A percentile compares a stretch with the other conserved stretches of the same genome.
phyloP scores from a whole-genome alignment of 92 coral and sea anemone species.

The Epizoanthus stellaris region DNA sequence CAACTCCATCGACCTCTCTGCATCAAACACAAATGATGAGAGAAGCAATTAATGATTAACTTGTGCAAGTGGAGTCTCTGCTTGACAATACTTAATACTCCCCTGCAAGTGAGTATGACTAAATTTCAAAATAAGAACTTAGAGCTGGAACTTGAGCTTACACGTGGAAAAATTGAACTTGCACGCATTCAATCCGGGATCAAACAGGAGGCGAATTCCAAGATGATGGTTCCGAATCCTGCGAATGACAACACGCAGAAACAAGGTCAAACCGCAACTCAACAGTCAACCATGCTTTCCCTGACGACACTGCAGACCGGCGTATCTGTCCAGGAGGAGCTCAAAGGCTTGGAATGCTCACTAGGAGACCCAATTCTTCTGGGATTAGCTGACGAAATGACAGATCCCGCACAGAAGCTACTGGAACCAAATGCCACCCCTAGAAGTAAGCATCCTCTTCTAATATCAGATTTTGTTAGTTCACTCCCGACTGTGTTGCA shows the following conservation, averaged over 20 bases:
- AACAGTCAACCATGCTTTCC: background rate
- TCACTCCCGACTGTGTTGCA: too few relatives aligned
- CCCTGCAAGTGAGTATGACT: background rate
- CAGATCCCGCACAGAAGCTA: conserved; percentile 35
- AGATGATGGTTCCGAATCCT: conserved; percentile 1
- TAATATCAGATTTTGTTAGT: conserved; percentile 32
- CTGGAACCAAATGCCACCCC: conserved; percentile 25
- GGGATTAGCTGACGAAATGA: conserved; percentile 41
- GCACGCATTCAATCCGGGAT: conserved; percentile 20
- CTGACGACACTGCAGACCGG: too few relatives aligned
- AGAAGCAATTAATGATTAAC: too few relatives aligned
- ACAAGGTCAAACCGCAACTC: background rate
- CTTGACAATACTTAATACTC: too few relatives aligned
- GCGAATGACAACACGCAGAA: conserved; percentile 35
- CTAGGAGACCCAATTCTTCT: conserved; percentile 42
- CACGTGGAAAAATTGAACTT: conserved; percentile 41
- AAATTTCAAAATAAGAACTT: conserved; percentile 29
- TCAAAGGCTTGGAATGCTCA: conserved; percentile 48
- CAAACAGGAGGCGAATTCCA: conserved; percentile 3
- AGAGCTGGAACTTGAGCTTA: conserved; percentile 39
- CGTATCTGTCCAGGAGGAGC: conserved; percentile 46
- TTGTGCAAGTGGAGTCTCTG: too few relatives aligned
- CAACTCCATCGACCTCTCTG: too few relatives aligned
- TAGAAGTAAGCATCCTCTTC: conserved; percentile 38
- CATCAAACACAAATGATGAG: too few relatives aligned